A percentile compares a stretch with the other conserved stretches of the same genome.
Conservation (phyloP, 2,113 vertebrate species). For the Mirounga angustirostris region DNA sequence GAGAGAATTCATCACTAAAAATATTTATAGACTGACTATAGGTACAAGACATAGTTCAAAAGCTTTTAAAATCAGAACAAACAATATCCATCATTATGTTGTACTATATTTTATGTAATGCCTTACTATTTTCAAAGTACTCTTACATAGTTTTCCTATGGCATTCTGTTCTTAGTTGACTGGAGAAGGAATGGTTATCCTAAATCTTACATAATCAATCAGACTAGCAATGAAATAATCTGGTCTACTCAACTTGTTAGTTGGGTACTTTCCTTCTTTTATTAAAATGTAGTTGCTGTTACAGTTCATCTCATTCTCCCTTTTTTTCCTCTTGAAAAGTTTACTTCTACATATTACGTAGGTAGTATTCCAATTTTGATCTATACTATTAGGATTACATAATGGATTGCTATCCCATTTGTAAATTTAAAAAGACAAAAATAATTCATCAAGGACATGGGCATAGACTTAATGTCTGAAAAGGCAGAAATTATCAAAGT, state of each 20-base stretch:
- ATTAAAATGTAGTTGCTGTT: background rate
- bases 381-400: background rate
- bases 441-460: background rate
- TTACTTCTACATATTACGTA: background rate
- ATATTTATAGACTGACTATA: background rate
- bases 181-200: background rate
- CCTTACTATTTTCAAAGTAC: background rate
- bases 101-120: background rate
- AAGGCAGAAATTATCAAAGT: background rate
- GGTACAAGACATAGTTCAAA: background rate
- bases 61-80: background rate
- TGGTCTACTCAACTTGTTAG: background rate
- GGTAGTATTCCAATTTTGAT: background rate
- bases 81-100: background rate
- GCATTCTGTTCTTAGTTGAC: background rate
- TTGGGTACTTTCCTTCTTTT: background rate
- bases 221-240: background rate
- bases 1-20: background rate
- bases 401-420: background rate
- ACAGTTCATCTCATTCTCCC: background rate
- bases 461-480: background rate
- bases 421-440: slow-evolving; percentile 1
- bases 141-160: background rate
- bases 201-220: slow-evolving; percentile 8
- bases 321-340: background rate